phyloP scores from a whole-genome alignment of 2,797 vertebrate species.

The Amphiprion clarkii region DNA sequence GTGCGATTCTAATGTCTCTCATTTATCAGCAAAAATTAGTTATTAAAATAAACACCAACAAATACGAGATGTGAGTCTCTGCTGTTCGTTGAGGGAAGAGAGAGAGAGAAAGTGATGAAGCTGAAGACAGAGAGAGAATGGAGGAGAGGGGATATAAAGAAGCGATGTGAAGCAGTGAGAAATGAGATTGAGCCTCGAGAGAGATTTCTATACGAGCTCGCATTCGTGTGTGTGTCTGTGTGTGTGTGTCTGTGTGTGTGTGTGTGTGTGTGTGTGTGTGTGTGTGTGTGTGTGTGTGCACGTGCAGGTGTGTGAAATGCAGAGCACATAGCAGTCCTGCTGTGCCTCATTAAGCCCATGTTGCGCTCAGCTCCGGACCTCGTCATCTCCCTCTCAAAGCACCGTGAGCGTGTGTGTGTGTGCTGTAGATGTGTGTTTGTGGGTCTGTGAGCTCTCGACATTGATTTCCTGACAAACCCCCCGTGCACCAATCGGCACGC shows the following conservation, averaged over 20 bases:
- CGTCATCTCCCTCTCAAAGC: slow-evolving; percentile 74
- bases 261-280: slow-evolving; percentile 5
- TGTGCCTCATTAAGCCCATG: slow-evolving; percentile 86
- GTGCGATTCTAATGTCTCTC: no score
- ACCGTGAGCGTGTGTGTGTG: slow-evolving; percentile 39
- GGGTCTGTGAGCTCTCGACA: slow-evolving; percentile 70
- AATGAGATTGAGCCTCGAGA: slow-evolving; percentile 68
- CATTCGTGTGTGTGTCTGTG: slow-evolving; percentile 28
- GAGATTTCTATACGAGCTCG: slow-evolving; percentile 56
- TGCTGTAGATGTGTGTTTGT: slow-evolving; percentile 33
- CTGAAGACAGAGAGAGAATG: slow-evolving; percentile 29
- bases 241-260: slow-evolving; percentile 60
- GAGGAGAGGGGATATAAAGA: not conserved
- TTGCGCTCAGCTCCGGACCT: slow-evolving; percentile 79
- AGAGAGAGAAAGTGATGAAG: slow-evolving; percentile 43
- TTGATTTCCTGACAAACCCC: slow-evolving; percentile 80
- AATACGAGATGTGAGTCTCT: slow-evolving; percentile 59
- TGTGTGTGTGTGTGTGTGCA: slow-evolving; percentile 32
- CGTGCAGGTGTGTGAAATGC: slow-evolving; percentile 65
- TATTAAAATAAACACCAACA: slow-evolving; percentile 75
- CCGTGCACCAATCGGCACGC: slow-evolving; percentile 52
- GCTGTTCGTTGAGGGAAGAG: slow-evolving; percentile 34
- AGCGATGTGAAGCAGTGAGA: slow-evolving; percentile 51
- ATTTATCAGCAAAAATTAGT: no score
- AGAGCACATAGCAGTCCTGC: slow-evolving; percentile 72